Base-by-base conservation (phyloP, 2,113 vertebrate species). In the Pedetes capensis region DNA sequence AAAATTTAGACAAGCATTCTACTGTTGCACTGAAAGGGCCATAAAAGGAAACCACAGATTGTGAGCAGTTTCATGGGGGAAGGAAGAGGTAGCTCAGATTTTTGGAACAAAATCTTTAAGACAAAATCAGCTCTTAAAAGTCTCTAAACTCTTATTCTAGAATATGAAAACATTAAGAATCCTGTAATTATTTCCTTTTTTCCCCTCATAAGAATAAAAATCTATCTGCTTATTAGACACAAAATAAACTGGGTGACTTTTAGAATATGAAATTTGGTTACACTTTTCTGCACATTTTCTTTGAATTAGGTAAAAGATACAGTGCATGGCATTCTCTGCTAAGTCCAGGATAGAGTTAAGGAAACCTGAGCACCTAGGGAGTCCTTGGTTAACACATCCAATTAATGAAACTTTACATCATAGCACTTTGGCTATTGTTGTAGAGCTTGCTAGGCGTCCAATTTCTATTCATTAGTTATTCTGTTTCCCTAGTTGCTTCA, bases 401-500 rank as follows among this genome's bases (percentile, higher is more conserved):
- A 27, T 95, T 95, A 96, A 78, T 84, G 91, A 89, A 94, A 86
- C 76, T 55, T 80, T 61, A 96, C 96, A 92, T 86, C 87, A 57
- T 78, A 85, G 66, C 72, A n/a, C 69, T 68, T 39, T 10, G 88
- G 90, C 91, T 63, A 16, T 95, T 96, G 95, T 97, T 79, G 82
- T 63, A 11, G 49, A 91, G 79, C 75, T 92, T 75, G 57, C 76
- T 20, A 18, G 71, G 53, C 83, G 86, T 96, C 87, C 39, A 64
- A 14, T 75, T 97, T 84, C 87, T 79, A 13, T 71, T 96, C 95
- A 97, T 92, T 85, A 92, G 66, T 76, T 90, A 83, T 68, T 93
- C 92, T 61, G 32, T 75, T 89, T 86, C 69, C 66, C 64, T 66
- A 2, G 66, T 83, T 76, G 89, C 69, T 66, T 72, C 79, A 47